Evolutionary conservation across 2,888 invertebrate genomes (phyloP).

Genomic region (Trisateles emortualis): DNA sequence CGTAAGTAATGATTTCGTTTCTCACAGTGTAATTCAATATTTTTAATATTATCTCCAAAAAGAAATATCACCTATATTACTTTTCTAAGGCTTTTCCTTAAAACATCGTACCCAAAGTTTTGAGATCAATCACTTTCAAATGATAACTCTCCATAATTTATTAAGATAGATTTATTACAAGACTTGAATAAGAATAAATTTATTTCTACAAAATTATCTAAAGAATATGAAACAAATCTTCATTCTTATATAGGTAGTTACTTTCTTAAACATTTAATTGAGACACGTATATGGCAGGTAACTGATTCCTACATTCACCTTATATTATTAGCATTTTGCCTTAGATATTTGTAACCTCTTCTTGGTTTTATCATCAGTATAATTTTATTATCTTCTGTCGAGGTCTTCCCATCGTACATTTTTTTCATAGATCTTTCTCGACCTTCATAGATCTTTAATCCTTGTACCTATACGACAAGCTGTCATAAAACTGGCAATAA

Average conservation of each 20-base stretch:
- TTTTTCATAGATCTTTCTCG: too few species aligned
- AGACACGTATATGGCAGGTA: too few species aligned
- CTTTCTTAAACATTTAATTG: neutral
- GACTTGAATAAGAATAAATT: conserved; percentile 13
- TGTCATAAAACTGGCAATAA: conserved; percentile 2
- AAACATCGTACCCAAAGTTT: conserved; percentile 16
- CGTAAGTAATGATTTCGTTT: too few species aligned
- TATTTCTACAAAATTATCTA: conserved; percentile 1
- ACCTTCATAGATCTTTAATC: too few species aligned
- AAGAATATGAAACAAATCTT: neutral
- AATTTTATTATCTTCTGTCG: too few species aligned
- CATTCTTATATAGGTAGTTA: neutral
- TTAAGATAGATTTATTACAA: conserved; percentile 18
- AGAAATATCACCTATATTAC: neutral
- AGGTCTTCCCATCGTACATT: too few species aligned
- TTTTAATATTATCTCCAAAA: neutral
- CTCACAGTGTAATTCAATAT: neutral
- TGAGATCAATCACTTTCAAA: conserved; percentile 23
- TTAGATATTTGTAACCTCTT: too few species aligned
- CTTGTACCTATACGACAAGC: too few species aligned
- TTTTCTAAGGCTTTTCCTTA: neutral
- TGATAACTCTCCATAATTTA: conserved; percentile 22
- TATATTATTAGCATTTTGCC: too few species aligned
- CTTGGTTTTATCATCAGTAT: too few species aligned
- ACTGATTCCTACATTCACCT: too few species aligned